Conservation (phyloP, 2,888 invertebrate species). For the Uropetala carovei region DNA sequence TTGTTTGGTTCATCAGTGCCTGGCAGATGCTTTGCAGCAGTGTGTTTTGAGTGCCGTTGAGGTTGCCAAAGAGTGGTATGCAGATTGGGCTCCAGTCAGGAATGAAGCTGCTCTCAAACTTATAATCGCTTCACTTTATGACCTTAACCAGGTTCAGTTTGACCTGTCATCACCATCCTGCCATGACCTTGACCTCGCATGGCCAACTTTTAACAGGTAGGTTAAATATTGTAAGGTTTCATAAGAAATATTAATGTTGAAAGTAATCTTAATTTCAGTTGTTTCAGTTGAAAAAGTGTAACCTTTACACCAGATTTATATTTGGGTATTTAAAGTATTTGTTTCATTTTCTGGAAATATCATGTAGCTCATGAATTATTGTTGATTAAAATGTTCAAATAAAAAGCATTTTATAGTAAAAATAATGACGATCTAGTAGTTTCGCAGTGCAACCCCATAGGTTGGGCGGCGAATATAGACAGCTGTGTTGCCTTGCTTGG, state of each 20-base stretch:
- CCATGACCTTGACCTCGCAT: constrained; percentile 74
- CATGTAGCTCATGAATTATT: too few species aligned
- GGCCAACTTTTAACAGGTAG: constrained; percentile 75
- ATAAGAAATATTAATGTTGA: background rate
- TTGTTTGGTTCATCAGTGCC: constrained; percentile 73
- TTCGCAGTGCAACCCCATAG: too few species aligned
- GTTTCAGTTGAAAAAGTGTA: background rate
- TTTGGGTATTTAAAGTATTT: too few species aligned
- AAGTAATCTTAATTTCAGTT: too few species aligned
- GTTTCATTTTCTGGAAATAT: too few species aligned
- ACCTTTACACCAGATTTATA: background rate
- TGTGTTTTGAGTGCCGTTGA: constrained; percentile 73
- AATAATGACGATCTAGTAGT: too few species aligned
- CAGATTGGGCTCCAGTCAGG: constrained; percentile 62
- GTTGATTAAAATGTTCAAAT: too few species aligned
- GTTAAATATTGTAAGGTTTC: constrained; percentile 5
- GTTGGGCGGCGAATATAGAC: too few species aligned
- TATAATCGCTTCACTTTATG: constrained; percentile 73
- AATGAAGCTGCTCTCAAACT: constrained; percentile 29
- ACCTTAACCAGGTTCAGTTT: constrained; percentile 74
- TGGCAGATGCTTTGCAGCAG: constrained; percentile 75
- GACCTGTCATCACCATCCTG: constrained; percentile 73
- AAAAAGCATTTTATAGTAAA: too few species aligned
- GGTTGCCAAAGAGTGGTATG: constrained; percentile 69
- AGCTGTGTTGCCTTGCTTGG: too few species aligned